Conservation (phyloP, 2,113 vertebrate species). For the Ranitomeya variabilis region DNA sequence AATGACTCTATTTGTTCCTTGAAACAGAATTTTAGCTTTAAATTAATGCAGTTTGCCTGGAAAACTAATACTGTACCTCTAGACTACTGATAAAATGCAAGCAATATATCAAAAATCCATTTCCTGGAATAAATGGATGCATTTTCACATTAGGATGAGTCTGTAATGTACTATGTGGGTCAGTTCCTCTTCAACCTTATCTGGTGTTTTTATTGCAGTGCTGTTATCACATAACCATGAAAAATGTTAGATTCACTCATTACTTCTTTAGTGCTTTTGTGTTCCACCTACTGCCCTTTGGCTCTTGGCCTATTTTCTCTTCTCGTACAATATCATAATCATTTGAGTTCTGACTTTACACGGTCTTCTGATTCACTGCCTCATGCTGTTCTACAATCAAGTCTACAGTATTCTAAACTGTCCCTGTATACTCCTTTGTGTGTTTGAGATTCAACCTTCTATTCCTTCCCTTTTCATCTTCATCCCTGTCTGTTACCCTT, state of each 20-base stretch:
- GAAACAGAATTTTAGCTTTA: not conserved
- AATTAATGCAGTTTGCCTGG: not conserved
- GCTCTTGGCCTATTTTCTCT: constrained; percentile 44
- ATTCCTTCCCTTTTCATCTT: constrained; percentile 49
- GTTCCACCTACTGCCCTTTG: constrained; percentile 45
- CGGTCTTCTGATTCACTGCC: constrained; percentile 40
- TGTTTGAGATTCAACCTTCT: constrained; percentile 45
- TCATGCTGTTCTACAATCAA: constrained; percentile 57
- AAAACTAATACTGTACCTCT: not conserved
- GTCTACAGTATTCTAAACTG: constrained; percentile 41
- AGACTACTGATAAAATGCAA: not conserved
- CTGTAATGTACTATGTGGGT: constrained; percentile 17
- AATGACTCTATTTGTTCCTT: not conserved
- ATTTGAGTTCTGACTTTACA: constrained; percentile 60
- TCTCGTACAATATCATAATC: constrained; percentile 53
- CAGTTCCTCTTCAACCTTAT: constrained; percentile 45
- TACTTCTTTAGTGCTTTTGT: constrained; percentile 44
- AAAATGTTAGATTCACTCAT: constrained; percentile 53
- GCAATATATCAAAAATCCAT: not conserved
- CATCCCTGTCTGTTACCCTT: constrained; percentile 39
- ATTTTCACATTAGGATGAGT: constrained; percentile 14
- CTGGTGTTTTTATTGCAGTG: constrained; percentile 39
- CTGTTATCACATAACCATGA: constrained; percentile 41
- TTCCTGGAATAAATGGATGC: not conserved
- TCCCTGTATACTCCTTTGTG: constrained; percentile 25